Evolutionary conservation across 2,113 vertebrate genomes (phyloP).

Genomic region (Corapipo altera): DNA sequence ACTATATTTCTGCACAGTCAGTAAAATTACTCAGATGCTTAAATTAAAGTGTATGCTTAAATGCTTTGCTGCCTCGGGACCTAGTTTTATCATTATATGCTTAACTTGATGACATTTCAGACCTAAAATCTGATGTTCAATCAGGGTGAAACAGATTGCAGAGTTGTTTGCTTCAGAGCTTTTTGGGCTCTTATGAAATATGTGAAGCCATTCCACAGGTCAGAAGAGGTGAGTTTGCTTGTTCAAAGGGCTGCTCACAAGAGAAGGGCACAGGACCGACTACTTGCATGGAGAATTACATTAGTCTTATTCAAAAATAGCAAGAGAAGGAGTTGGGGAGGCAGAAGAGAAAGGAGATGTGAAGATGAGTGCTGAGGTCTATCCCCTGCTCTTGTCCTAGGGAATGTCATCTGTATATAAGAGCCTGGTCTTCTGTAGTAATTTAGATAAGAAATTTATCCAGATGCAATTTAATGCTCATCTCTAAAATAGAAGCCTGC

Average conservation of each 20-base stretch:
- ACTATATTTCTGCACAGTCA: not conserved
- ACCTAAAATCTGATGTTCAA: conserved; percentile 44
- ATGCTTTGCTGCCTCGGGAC: conserved; percentile 14
- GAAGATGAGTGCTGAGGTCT: not conserved
- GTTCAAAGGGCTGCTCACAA: not conserved
- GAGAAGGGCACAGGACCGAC: not conserved
- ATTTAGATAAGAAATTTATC: not conserved
- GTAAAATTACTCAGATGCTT: not conserved
- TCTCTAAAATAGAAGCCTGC: not conserved
- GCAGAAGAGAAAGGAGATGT: not conserved
- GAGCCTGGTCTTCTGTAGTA: not conserved
- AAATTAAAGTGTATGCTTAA: conserved; percentile 11
- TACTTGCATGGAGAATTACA: not conserved
- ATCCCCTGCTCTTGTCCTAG: not conserved
- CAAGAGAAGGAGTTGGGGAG: not conserved
- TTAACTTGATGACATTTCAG: conserved; percentile 53
- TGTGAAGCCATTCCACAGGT: not conserved
- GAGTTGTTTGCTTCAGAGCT: not conserved
- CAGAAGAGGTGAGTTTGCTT: not conserved
- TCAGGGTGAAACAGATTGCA: not conserved
- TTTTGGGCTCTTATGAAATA: not conserved
- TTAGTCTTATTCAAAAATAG: not conserved
- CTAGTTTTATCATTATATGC: conserved; percentile 6
- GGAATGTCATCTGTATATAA: not conserved
- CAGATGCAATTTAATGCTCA: not conserved